phyloP scores from a whole-genome alignment of 2,797 vertebrate genomes.

The Argya squamiceps region DNA sequence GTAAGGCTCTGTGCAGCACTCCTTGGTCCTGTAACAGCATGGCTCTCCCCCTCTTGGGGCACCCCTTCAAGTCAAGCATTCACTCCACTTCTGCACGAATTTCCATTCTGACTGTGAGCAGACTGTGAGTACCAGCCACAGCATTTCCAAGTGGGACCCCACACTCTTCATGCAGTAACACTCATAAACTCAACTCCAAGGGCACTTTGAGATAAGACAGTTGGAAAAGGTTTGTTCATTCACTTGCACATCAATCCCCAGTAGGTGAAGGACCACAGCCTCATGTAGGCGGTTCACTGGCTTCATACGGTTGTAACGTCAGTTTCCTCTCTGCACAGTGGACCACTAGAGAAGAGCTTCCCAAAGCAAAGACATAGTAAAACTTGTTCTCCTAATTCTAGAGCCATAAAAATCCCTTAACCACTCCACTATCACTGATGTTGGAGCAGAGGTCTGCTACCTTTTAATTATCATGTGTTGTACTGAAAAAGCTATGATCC shows the following conservation, averaged over 20 bases:
- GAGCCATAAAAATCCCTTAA: not conserved
- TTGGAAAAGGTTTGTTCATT: not conserved
- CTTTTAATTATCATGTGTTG: fast-evolving
- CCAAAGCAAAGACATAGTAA: not conserved
- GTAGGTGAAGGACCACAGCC: not conserved
- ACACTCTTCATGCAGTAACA: not conserved
- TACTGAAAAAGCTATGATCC: not conserved
- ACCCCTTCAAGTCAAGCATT: not conserved
- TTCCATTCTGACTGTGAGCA: not conserved
- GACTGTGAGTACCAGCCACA: not conserved
- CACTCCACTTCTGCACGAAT: not conserved
- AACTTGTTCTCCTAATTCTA: not conserved
- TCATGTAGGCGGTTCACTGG: fast-evolving
- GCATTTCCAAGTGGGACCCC: not conserved
- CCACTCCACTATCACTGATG: not conserved
- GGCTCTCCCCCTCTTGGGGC: not conserved
- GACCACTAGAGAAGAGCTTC: not conserved
- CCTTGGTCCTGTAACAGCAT: fast-evolving
- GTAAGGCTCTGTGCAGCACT: not conserved
- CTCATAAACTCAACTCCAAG: not conserved
- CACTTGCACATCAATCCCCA: not conserved
- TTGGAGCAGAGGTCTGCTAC: not conserved
- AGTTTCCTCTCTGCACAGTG: not conserved
- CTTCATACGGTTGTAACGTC: not conserved
- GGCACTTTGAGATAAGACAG: not conserved